Percentiles rank a stretch among this genome's conserved stretches.
These are phyloP conservation scores for Caranx ignobilis DNA, from an alignment of 2,113 vertebrate genomes.

Conservation along the genomic window DNA sequence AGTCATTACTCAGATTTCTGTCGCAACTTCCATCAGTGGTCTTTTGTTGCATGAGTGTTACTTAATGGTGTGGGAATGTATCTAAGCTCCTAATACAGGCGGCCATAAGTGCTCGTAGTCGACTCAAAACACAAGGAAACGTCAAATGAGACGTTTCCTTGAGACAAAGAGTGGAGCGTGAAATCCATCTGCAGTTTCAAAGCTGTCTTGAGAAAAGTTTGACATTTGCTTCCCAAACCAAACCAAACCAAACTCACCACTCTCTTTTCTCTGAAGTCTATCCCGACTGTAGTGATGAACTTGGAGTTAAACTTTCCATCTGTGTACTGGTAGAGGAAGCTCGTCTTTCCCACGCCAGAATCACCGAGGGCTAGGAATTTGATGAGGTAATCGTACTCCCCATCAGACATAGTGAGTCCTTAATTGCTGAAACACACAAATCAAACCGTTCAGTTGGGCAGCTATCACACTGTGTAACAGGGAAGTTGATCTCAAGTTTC, in stretches of 20 bases:
- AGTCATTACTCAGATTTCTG: conserved; percentile 53
- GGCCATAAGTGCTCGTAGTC: neutral
- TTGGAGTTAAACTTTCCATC: conserved; percentile 98
- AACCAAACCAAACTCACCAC: conserved; percentile 87
- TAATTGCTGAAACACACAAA: conserved; percentile 73
- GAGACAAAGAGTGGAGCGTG: neutral
- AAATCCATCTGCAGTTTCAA: neutral
- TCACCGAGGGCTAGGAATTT: conserved; percentile 98
- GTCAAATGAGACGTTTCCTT: neutral
- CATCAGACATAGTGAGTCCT: conserved; percentile 95
- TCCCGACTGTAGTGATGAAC: conserved; percentile 98
- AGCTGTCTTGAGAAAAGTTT: neutral
- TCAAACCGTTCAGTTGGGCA: conserved; percentile 15
- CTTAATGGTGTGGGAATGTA: conserved; percentile 48
- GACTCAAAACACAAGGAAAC: neutral
- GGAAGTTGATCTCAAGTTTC: neutral
- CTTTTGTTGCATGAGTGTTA: conserved; percentile 46
- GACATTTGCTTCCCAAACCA: neutral
- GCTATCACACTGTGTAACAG: neutral
- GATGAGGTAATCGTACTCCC: conserved; percentile 99
- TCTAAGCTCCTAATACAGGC: conserved; percentile 40
- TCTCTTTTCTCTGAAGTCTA: conserved; percentile 98
- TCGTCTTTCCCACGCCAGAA: conserved; percentile 98
- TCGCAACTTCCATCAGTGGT: conserved; percentile 40
- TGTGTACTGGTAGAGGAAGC: conserved; percentile 97